Evolutionary conservation across 2,797 vertebrate genomes (phyloP).

Genomic region (Melanitta fusca): DNA sequence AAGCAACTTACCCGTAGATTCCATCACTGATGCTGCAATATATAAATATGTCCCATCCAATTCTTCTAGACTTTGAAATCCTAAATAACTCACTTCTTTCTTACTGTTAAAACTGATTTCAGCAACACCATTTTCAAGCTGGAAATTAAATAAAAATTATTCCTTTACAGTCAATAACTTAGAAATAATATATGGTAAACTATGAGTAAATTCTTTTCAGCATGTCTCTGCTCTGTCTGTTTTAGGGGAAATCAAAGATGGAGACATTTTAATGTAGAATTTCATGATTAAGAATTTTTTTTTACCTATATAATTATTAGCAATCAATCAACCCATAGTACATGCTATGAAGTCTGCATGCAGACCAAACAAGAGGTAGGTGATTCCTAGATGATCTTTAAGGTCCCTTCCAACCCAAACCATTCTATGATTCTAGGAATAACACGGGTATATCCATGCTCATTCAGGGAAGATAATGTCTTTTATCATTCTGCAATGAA

Average conservation of each 20-base stretch:
- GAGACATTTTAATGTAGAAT: background rate
- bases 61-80: conserved; percentile 75
- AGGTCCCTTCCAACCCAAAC: too few relatives aligned
- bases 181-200: background rate
- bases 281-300: background rate
- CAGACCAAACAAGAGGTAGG: background rate
- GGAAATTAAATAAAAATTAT: conserved; percentile 17
- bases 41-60: conserved; percentile 84
- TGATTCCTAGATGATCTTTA: too few relatives aligned
- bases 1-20: conserved; percentile 80
- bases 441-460: background rate
- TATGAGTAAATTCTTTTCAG: background rate
- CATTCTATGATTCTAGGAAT: background rate
- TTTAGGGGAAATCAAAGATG: background rate
- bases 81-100: conserved; percentile 71
- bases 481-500: background rate
- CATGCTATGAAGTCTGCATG: background rate
- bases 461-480: background rate
- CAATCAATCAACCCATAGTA: background rate
- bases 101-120: conserved; percentile 80
- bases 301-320: background rate
- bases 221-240: background rate
- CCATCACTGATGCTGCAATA: conserved; percentile 84
- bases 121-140: conserved; percentile 81
- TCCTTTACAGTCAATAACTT: background rate